A percentile compares a stretch with the other conserved stretches of the same genome.
Conservation (phyloP, 2,113 vertebrate species). For the Rhipidura dahli region DNA sequence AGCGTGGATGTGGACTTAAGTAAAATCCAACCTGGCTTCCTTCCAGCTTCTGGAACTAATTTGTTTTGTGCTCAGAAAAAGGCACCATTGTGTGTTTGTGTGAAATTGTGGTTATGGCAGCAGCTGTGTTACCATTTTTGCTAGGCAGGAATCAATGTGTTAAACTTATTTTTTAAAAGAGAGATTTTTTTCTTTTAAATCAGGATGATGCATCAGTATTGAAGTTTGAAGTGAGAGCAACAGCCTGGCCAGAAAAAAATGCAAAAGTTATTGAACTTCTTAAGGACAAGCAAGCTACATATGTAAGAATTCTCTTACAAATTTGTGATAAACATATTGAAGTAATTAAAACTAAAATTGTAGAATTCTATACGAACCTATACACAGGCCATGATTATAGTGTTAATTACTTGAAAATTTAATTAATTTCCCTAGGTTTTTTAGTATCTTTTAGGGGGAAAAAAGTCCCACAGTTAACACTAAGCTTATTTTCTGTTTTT, state of each 20-base stretch:
- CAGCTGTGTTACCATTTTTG: slow-evolving; percentile 9
- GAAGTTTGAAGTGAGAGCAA: slow-evolving; percentile 75
- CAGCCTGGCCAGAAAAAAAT: slow-evolving; percentile 74
- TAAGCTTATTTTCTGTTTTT: slow-evolving; percentile 4
- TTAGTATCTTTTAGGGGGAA: neutral
- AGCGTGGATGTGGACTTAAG: neutral
- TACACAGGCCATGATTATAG: neutral
- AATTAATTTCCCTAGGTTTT: neutral
- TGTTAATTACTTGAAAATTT: neutral
- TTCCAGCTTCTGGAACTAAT: slow-evolving; percentile 19
- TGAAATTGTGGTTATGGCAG: slow-evolving; percentile 5
- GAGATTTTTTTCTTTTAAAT: neutral
- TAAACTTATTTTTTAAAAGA: neutral
- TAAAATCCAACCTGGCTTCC: slow-evolving; percentile 24
- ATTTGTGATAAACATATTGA: neutral
- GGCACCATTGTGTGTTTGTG: neutral
- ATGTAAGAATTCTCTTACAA: slow-evolving; percentile 70
- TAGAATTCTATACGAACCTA: neutral
- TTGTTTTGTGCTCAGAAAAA: slow-evolving; percentile 16
- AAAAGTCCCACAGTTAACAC: neutral
- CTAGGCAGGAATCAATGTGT: neutral
- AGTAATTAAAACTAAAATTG: neutral
- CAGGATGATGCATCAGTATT: slow-evolving; percentile 83
- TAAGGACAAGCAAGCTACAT: slow-evolving; percentile 57
- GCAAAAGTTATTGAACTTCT: slow-evolving; percentile 75